phyloP scores from a whole-genome alignment of 2,797 vertebrate genomes.

The Lagorchestes hirsutus region DNA sequence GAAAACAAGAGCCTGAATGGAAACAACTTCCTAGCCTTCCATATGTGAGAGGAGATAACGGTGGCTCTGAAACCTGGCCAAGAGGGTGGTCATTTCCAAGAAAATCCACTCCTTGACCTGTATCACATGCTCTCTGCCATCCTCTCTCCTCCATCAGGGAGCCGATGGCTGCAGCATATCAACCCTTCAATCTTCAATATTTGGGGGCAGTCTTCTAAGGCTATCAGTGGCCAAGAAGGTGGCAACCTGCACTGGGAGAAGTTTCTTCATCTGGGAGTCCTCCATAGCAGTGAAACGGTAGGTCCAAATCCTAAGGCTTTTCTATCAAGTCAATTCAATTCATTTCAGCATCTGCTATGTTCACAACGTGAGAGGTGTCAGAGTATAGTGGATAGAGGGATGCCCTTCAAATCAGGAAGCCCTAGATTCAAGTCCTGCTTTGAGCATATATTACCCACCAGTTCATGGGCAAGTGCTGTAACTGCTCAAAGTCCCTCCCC shows the following conservation, averaged over 20 bases:
- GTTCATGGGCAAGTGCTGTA: background rate
- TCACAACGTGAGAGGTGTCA: background rate
- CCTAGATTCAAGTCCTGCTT: background rate
- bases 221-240: background rate
- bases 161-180: background rate
- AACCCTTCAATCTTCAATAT: background rate
- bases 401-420: background rate
- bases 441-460: background rate
- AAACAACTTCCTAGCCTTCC: constrained; percentile 50
- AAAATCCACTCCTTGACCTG: background rate
- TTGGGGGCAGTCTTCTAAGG: background rate
- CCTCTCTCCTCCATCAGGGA: background rate
- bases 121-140: background rate
- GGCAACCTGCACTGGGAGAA: background rate
- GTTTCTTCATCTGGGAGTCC: background rate
- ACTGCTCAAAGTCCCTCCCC: background rate
- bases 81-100: background rate
- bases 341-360: background rate
- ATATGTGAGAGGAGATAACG: constrained; percentile 60
- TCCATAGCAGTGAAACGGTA: background rate
- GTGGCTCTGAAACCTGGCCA: constrained; percentile 17
- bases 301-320: background rate
- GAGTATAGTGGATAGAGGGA: background rate
- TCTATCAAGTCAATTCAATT: background rate
- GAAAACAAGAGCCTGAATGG: constrained; percentile 62